These are phyloP conservation scores for Austrofundulus limnaeus DNA, from an alignment of 2,113 vertebrate species.

Conservation along the genomic window DNA sequence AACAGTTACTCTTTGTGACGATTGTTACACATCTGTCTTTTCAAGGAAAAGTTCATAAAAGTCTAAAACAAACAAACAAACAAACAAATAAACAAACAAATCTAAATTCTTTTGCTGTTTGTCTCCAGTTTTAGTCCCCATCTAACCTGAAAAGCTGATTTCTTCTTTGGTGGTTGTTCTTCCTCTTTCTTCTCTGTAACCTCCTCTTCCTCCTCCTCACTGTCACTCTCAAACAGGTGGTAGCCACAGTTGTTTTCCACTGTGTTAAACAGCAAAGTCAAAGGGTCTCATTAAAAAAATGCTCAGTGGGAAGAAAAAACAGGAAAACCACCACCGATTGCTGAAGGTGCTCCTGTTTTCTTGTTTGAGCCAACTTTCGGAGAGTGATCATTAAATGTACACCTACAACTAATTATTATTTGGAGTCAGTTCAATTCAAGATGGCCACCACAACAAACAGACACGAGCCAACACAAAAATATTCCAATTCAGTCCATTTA, in stretches of 20 bases:
- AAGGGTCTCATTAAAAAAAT: background rate
- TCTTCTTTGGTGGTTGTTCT: constrained; percentile 64
- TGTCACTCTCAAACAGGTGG: constrained; percentile 77
- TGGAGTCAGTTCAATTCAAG: too few relatives aligned
- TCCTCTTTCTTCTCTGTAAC: constrained; percentile 62
- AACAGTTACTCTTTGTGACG: background rate
- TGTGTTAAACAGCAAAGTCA: constrained; percentile 34
- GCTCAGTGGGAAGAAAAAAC: too few relatives aligned
- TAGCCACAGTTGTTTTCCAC: constrained; percentile 71
- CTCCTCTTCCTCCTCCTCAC: constrained; percentile 76
- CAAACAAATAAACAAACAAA: too few relatives aligned
- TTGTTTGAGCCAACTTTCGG: too few relatives aligned
- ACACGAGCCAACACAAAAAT: too few relatives aligned
- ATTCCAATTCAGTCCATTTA: too few relatives aligned
- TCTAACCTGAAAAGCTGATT: constrained; percentile 79
- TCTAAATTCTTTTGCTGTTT: background rate
- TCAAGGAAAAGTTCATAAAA: background rate
- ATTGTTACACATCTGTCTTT: background rate
- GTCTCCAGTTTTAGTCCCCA: background rate
- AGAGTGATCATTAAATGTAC: too few relatives aligned
- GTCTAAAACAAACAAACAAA: background rate
- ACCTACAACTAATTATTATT: too few relatives aligned
- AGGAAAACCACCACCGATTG: too few relatives aligned
- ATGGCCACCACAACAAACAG: too few relatives aligned
- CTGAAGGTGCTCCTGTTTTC: too few relatives aligned